phyloP scores from a whole-genome alignment of 2,797 vertebrate species.

The Dryobates pubescens region DNA sequence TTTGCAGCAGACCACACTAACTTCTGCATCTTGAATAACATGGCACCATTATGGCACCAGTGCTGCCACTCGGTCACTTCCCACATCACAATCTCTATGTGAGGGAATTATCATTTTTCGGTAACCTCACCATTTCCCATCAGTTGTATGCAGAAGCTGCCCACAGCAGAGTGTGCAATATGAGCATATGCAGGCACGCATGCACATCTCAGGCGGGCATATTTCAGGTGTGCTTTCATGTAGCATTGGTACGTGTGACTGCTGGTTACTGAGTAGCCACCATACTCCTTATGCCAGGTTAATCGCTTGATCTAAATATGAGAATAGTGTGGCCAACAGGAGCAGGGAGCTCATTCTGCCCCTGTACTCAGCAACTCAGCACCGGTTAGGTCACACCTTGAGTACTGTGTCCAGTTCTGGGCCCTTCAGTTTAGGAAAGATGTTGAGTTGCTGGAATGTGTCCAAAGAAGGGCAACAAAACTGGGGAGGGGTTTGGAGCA shows the following conservation, averaged over 20 bases:
- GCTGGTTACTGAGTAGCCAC: slow-evolving; percentile 17
- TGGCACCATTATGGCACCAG: background rate
- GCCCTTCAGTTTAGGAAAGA: too few species aligned
- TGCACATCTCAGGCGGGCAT: background rate
- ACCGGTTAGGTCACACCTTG: too few species aligned
- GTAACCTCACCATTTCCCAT: slow-evolving; percentile 41
- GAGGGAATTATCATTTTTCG: slow-evolving; percentile 27
- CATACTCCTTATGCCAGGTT: slow-evolving; percentile 12
- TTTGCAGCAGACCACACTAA: slow-evolving; percentile 59
- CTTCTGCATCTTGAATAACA: slow-evolving; percentile 48
- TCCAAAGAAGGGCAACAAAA: too few species aligned
- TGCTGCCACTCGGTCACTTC: slow-evolving; percentile 48
- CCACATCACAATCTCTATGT: slow-evolving; percentile 55
- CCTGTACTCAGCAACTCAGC: too few species aligned
- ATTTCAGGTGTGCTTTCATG: background rate
- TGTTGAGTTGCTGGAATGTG: too few species aligned
- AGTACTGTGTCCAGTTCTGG: too few species aligned
- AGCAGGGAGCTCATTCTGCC: too few species aligned
- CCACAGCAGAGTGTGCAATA: background rate
- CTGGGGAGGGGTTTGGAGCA: too few species aligned
- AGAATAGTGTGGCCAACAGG: background rate
- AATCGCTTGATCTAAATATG: background rate
- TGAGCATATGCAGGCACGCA: background rate
- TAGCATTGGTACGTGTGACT: slow-evolving; percentile 3
- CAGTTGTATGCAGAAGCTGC: slow-evolving; percentile 42